Evolutionary conservation across 2,797 vertebrate genomes (phyloP), one percentile per base, ranked within the genome.

Genomic region (Pangasius krempfi): DNA sequence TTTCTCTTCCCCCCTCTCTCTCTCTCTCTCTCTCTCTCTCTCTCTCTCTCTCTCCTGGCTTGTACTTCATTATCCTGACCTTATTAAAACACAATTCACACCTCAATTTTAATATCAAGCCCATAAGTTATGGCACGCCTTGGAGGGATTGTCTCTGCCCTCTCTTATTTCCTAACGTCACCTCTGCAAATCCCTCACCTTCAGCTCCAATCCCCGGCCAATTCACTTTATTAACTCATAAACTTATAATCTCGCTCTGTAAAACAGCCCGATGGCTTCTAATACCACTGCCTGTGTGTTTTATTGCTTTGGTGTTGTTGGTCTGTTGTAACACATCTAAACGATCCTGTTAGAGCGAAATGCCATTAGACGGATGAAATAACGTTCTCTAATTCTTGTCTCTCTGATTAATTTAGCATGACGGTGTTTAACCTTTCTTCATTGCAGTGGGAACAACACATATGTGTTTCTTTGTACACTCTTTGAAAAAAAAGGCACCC

Each of bases 81-180:
- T 88, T 88, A 89, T 91, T 86, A 88, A 90, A 90, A 70, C 72
- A 88, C 85, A 78, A 86, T 79, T 86, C 82, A 84, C 73, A 47
- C 54, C 70, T 89, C 66, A 73, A 70, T 89, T 66, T 84, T 84
- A 84, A 89, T 89, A 92, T 91, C 86, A 86, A 50, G 70, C 88
- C 87, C 60, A 91, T 82, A 88, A 70, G 83, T 88, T 54, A 27
- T 47, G n/a, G 40, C 72, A 80, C 27, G 84, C 89, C 88, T 79
- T 79, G 25, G 22, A 22, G 87, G 84, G 78, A 79, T 27, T 37
- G 25, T 86, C 70, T 86, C 30, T 22, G 73, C 44, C 73, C 47
- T 33, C n/a, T 18, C 75, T 52, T 78, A 52, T 78, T 75, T 62
- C 64, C 80, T 60, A 75, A 70, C 25, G 12, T 33, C 44, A 54